Evolutionary conservation across 2,888 invertebrate genomes (phyloP).

Genomic region (Melanchra persicariae): DNA sequence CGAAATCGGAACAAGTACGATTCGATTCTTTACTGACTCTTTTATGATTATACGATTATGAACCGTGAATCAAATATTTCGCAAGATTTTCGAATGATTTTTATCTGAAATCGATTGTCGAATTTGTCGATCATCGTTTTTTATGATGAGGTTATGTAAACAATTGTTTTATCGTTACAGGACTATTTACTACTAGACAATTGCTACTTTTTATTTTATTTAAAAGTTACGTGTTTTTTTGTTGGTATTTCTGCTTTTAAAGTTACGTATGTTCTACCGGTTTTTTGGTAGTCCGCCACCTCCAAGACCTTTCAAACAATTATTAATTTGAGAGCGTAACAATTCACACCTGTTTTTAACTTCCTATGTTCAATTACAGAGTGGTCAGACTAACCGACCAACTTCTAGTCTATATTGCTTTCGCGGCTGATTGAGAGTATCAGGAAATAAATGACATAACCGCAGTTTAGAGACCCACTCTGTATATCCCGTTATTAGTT

Average conservation of each 20-base stretch:
- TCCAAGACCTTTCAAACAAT: constrained; percentile 15
- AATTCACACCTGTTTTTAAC: neutral
- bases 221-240: constrained; percentile 9
- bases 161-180: constrained; percentile 17
- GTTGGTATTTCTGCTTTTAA: neutral
- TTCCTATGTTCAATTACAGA: constrained; percentile 17
- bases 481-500: too few species aligned
- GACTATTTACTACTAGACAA: neutral
- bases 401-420: neutral
- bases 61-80: constrained; percentile 48
- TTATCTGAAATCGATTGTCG: constrained; percentile 34
- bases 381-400: neutral
- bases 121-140: constrained; percentile 35
- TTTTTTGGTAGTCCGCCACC: constrained; percentile 7
- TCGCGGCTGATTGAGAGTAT: neutral
- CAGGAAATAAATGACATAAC: neutral
- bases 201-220: neutral
- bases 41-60: constrained; percentile 51
- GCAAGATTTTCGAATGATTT: constrained; percentile 36
- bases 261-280: constrained; percentile 14
- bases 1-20: constrained; percentile 59
- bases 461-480: neutral
- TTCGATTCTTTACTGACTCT: constrained; percentile 40
- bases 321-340: constrained; percentile 26
- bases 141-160: constrained; percentile 52